Base-by-base conservation (phyloP, 2,113 vertebrate genomes). In the Salvelinus alpinus region DNA sequence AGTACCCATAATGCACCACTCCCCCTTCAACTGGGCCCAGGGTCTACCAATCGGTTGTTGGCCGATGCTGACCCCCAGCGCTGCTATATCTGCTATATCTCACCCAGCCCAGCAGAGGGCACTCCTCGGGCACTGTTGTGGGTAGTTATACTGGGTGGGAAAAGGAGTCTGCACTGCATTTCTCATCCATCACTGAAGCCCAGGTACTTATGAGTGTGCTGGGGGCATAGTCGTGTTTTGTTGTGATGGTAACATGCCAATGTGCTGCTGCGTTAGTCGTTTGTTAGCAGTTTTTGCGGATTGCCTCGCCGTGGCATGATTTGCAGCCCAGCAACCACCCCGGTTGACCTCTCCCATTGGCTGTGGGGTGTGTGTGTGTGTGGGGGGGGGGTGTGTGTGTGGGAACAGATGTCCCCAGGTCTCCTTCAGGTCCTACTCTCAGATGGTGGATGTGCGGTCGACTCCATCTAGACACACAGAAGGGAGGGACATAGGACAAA, bases 391-490 rank as follows among this genome's bases (percentile, higher is more conserved):
- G 76, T 70, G 80, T 12, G 85, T 79, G 70, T 74, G 57, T 88
- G 91, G 83, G 90, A 91, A 92, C 94, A 90, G 93, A 84, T 88
- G 89, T 81, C 86, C 77, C 75, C 29, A 81, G 82, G 87, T 84
- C 92, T 88, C 91, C 86, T 87, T 78, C 86, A 84, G 72, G 88
- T 92, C 91, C 92, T 95, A 73, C 1, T 44, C 65, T 94, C 93
- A 94, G 93, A 99, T 99, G 0, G 97, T 99, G 75, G 97, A 99
- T 75, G 97, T 99, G 90, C 96, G 95, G 90, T 99, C 97, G 0
- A 96, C 95, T 27, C 97, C 97, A 71, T 99, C 97, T 92, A 11
- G 57, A 62, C 29, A 69, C 60, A 68, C 14, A 16, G 78, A 54
- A 18, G 38, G 38, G 38, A 51, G 48, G 48, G 48, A 16, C 48